Percentiles rank a stretch among this genome's conserved stretches.
Evolutionary conservation across 2,113 vertebrate genomes (phyloP).

Genomic region (Gila orcuttii): DNA sequence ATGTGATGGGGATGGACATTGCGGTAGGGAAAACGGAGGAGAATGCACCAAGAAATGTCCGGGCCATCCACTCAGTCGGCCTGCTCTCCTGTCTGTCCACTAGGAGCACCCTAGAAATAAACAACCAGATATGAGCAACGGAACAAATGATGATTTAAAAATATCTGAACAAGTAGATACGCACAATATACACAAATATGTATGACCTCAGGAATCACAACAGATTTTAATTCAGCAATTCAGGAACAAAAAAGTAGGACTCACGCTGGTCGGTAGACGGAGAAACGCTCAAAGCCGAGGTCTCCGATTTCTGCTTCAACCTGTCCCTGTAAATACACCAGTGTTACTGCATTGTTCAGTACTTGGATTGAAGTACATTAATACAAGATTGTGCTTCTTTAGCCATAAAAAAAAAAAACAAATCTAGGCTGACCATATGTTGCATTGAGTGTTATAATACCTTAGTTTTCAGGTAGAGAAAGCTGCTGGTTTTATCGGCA

Average conservation of each 20-base stretch:
- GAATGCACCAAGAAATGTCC: slow-evolving; percentile 72
- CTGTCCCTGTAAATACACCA: slow-evolving; percentile 81
- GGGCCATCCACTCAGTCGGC: slow-evolving; percentile 73
- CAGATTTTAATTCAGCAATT: background rate
- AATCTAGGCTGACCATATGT: background rate
- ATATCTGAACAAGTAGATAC: background rate
- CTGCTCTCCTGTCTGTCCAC: slow-evolving; percentile 77
- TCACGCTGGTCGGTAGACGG: slow-evolving; percentile 89
- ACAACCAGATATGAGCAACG: background rate
- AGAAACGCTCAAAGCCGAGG: slow-evolving; percentile 78
- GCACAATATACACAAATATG: background rate
- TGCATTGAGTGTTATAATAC: slow-evolving; percentile 63
- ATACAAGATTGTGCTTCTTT: background rate
- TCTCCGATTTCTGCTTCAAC: slow-evolving; percentile 79
- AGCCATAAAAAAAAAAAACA: background rate
- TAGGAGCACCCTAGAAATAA: slow-evolving; percentile 71
- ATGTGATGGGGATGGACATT: slow-evolving; percentile 72
- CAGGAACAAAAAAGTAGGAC: slow-evolving; percentile 59
- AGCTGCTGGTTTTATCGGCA: slow-evolving; percentile 82
- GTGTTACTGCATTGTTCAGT: background rate
- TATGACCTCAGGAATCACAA: background rate
- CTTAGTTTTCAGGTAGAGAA: slow-evolving; percentile 91
- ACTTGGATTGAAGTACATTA: background rate
- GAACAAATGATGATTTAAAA: background rate
- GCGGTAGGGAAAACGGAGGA: slow-evolving; percentile 64